These are phyloP conservation scores for Uromys caudimaculatus DNA, from an alignment of 2,797 vertebrate genomes.

Conservation along the genomic window DNA sequence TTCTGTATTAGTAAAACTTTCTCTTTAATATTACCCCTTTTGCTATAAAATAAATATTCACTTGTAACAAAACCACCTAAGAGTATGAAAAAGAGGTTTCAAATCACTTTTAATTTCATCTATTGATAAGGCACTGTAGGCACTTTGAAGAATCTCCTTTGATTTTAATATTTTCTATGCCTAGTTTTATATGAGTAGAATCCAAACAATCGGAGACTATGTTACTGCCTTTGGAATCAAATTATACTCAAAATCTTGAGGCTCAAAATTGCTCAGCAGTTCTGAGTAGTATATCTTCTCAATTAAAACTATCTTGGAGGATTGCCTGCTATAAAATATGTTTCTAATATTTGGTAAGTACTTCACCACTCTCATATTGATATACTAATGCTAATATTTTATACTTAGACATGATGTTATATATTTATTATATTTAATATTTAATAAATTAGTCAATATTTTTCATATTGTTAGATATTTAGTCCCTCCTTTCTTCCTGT, in stretches of 20 bases:
- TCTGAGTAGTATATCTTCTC: background rate
- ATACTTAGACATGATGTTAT: too few relatives aligned
- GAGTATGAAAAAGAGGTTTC: background rate
- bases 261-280: background rate
- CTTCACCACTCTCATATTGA: background rate
- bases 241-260: background rate
- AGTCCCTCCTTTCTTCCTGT: background rate
- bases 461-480: background rate
- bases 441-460: background rate
- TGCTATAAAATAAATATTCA: background rate
- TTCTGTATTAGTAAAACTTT: background rate
- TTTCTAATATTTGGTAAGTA: background rate
- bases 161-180: background rate
- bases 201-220: background rate
- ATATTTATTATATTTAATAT: background rate
- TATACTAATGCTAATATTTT: background rate
- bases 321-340: background rate
- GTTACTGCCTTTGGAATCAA: background rate
- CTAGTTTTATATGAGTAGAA: background rate
- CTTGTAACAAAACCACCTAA: background rate
- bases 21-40: background rate
- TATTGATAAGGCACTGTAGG: background rate
- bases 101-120: background rate
- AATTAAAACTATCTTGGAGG: background rate
- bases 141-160: background rate